Evolutionary conservation across 1,140 invertebrate species (phyloP).

Genomic region (Lepidotrigona ventralis): DNA sequence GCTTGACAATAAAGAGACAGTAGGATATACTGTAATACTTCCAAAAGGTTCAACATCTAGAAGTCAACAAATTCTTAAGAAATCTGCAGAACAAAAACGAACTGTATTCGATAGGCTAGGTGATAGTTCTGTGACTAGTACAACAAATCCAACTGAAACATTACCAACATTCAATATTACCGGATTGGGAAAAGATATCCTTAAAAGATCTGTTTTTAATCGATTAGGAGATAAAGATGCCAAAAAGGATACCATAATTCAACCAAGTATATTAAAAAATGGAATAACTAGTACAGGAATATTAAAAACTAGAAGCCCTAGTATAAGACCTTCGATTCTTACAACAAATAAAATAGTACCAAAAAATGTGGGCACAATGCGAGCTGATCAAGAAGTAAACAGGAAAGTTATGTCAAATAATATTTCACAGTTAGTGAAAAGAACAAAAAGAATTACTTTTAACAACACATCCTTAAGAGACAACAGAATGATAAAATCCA

Average conservation of each 20-base stretch:
- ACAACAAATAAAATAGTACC: slow-evolving; percentile 59
- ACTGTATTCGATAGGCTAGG: slow-evolving; percentile 79
- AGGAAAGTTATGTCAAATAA: slow-evolving; percentile 66
- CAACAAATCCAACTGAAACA: slow-evolving; percentile 72
- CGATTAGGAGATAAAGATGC: slow-evolving; percentile 76
- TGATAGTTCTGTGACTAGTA: slow-evolving; percentile 78
- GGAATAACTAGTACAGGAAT: slow-evolving; percentile 66
- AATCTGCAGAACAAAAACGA: slow-evolving; percentile 72
- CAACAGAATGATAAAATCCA: slow-evolving; percentile 45
- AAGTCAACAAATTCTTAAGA: slow-evolving; percentile 76
- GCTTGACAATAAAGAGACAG: slow-evolving; percentile 72
- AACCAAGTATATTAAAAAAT: slow-evolving; percentile 69
- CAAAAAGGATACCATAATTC: slow-evolving; percentile 61
- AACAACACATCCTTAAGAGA: slow-evolving; percentile 39
- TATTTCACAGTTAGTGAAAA: slow-evolving; percentile 67
- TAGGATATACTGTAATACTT: slow-evolving; percentile 78
- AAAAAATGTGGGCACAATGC: slow-evolving; percentile 74
- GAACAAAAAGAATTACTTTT: slow-evolving; percentile 63
- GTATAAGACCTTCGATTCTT: slow-evolving; percentile 54
- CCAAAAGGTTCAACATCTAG: slow-evolving; percentile 74
- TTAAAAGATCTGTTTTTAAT: slow-evolving; percentile 77
- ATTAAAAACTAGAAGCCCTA: slow-evolving; percentile 65
- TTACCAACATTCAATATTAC: slow-evolving; percentile 76
- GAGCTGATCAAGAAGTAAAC: slow-evolving; percentile 76
- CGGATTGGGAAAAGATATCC: slow-evolving; percentile 72